These are phyloP conservation scores for Zingel zingel DNA, from an alignment of 2,113 vertebrate genomes.

Conservation along the genomic window DNA sequence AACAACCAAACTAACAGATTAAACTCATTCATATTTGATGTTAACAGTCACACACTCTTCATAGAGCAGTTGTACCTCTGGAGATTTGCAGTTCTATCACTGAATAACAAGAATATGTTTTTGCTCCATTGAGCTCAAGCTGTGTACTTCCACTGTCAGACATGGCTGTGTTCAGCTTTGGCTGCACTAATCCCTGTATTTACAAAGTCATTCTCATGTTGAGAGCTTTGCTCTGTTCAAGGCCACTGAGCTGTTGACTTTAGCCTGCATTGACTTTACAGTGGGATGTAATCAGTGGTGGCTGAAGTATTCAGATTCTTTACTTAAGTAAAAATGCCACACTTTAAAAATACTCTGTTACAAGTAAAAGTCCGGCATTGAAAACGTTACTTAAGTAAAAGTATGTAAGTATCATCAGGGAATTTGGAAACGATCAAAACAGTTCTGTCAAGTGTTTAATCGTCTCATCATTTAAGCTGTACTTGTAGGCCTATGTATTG, in stretches of 20 bases:
- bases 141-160: constrained; percentile 58
- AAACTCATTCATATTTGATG: background rate
- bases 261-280: background rate
- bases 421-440: too few species aligned
- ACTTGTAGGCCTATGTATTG: too few species aligned
- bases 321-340: too few species aligned
- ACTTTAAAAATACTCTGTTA: too few species aligned
- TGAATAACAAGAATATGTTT: constrained; percentile 42
- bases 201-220: constrained; percentile 49
- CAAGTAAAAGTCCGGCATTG: too few species aligned
- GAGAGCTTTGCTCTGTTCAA: constrained; percentile 31
- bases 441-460: too few species aligned
- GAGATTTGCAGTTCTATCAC: constrained; percentile 30
- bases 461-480: too few species aligned
- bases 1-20: too few species aligned
- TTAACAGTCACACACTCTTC: background rate
- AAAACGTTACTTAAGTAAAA: too few species aligned
- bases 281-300: background rate
- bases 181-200: constrained; percentile 55
- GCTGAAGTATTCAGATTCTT: too few species aligned
- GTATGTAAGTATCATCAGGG: too few species aligned
- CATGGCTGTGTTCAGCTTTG: constrained; percentile 42
- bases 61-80: constrained; percentile 8
- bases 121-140: constrained; percentile 57
- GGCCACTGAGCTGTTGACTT: background rate